Base-by-base conservation (phyloP, 2,797 vertebrate species). In the Sebastes taczanowskii region DNA sequence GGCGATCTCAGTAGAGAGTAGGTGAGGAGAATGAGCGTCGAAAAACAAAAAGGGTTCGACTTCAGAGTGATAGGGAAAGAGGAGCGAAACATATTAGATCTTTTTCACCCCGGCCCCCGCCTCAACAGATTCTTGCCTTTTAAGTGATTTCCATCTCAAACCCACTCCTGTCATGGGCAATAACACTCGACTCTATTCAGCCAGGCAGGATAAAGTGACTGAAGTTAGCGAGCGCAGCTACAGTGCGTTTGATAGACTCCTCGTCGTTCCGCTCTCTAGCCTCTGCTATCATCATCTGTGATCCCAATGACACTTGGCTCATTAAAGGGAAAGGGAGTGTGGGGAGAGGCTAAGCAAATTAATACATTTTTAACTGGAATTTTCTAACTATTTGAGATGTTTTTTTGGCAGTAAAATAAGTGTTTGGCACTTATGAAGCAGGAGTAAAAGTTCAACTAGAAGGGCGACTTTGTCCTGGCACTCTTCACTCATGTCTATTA, bases 141-240 rank as follows among this genome's bases (percentile, higher is more conserved):
- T 82, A 93, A 88, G 83, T 84, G 87, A 90, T 93, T 95, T 91
- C 81, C 81, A 86, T 92, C 85, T 92, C 77, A 87, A 85, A 89
- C 81, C 83, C 68, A 82, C 84, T 88, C 61, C 88, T 92, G 91
- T 93, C 91, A 90, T 55, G 78, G 88, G 67, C 89, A 92, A 92
- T 93, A 88, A 89, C 79, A 81, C 86, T 86, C 38, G 6, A 67
- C 81, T 92, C 77, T 81, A 77, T 90, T 90, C 82, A 91, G 81
- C 81, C 77, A 65, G 69, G 77, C 78, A 74, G 70, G 72, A 91
- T 76, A 30, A 86, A 90, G 62, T 69, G 76, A 85, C 32, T 85
- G 81, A 85, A 84, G 83, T 84, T 83, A 76, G 77, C 18, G 55
- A 82, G 70, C 32, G 13, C n/a, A 71, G 72, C 68, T 71, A 49